Base-by-base conservation (phyloP, 2,113 vertebrate species). In the Martes martes region DNA sequence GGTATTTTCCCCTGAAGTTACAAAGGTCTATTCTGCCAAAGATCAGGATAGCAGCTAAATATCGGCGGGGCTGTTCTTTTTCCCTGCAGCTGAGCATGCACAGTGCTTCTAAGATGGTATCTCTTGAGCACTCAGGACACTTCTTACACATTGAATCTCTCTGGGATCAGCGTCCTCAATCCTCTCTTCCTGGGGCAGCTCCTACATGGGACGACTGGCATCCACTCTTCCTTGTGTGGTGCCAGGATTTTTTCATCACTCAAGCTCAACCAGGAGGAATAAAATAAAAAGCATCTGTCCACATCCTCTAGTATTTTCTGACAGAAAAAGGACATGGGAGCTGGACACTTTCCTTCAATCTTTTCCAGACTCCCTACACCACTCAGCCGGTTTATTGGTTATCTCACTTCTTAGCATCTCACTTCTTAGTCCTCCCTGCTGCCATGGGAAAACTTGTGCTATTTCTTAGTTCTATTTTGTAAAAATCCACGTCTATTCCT, bases 151-250 rank as follows among this genome's bases (percentile, higher is more conserved):
- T 9, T 31, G 73, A 69, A 6, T 85, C 36, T 61, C 14, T 67
- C 23, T 92, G 67, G 50, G 15, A 23, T 67, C 59, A 19, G 28
- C 15, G 26, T 65, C 61, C 92, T 26, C 15, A 67, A 8, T 26
- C 11, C 31, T 42, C 21, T 89, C 33, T 95, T 76, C 21, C 45
- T 14, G 45, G 52, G 61, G n/a, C 45, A 69, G 59, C 19, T 82
- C 39, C 61, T 33, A 61, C 2, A 57, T 0, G 10, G 0, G 16
- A 55, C 4, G 8, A 21, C 31, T 21, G 11, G 21, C 42, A 50
- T 67, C 26, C 24, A 21, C 11, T 74, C 42, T 86, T 84, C 39
- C 33, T 36, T 11, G 19, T 61, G 36, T 61, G 59, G 36, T 57
- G 36, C 79, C 82, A 63, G 63, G 42, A 33, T 76, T 89, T 79